Evolutionary conservation across 2,888 invertebrate species (phyloP).

Genomic region (Chrysina gloriosa): DNA sequence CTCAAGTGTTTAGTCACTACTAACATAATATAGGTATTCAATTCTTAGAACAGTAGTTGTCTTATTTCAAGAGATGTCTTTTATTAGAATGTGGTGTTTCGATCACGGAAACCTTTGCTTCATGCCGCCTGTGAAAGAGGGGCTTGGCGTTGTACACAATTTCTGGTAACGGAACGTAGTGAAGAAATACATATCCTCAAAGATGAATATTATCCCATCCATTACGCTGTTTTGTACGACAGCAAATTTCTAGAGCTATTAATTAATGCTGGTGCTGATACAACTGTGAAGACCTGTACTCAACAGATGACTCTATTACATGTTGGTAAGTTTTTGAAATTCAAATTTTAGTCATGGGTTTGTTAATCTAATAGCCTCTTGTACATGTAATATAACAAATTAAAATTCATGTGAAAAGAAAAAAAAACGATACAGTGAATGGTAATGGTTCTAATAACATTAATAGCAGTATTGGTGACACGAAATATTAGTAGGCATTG

Average conservation of each 20-base stretch:
- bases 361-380: too few relatives aligned
- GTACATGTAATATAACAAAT: too few relatives aligned
- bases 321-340: slow-evolving; percentile 68
- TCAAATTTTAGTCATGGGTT: too few relatives aligned
- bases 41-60: too few relatives aligned
- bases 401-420: too few relatives aligned
- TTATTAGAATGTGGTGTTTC: slow-evolving; percentile 65
- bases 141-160: slow-evolving; percentile 79
- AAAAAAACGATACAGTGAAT: too few relatives aligned
- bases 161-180: slow-evolving; percentile 72
- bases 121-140: slow-evolving; percentile 79
- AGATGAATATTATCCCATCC: slow-evolving; percentile 83
- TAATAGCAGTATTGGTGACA: too few relatives aligned
- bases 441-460: too few relatives aligned
- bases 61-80: slow-evolving; percentile 5
- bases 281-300: slow-evolving; percentile 76
- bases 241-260: slow-evolving; percentile 75
- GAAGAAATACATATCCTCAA: slow-evolving; percentile 78
- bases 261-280: slow-evolving; percentile 76
- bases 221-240: slow-evolving; percentile 80
- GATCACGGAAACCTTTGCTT: slow-evolving; percentile 72
- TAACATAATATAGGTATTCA: too few relatives aligned
- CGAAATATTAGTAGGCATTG: too few relatives aligned
- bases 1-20: too few relatives aligned
- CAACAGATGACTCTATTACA: slow-evolving; percentile 79